Conservation (phyloP, 1,140 invertebrate genomes). For the Vanessa atalanta region DNA sequence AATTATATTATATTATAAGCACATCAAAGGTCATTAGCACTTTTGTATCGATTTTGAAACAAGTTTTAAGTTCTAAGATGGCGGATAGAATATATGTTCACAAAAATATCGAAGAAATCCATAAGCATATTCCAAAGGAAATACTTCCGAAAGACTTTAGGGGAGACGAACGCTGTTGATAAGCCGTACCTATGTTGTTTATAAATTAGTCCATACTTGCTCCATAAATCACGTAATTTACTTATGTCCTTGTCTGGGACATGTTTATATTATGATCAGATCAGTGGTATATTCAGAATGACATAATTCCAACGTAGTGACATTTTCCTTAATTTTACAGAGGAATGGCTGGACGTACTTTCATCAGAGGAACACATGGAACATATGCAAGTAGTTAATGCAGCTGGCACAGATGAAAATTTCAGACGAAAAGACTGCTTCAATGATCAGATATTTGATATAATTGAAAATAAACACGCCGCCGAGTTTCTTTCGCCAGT, state of each 20-base stretch:
- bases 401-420: slow-evolving; percentile 36
- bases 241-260: too few relatives aligned
- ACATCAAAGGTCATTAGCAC: slow-evolving; percentile 74
- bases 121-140: slow-evolving; percentile 75
- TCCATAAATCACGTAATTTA: too few relatives aligned
- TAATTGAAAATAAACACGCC: too few relatives aligned
- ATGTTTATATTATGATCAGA: too few relatives aligned
- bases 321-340: slow-evolving; percentile 28
- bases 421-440: slow-evolving; percentile 26
- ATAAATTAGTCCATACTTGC: too few relatives aligned
- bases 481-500: too few relatives aligned
- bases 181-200: slow-evolving; percentile 48
- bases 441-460: slow-evolving; percentile 26
- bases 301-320: too few relatives aligned
- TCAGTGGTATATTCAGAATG: too few relatives aligned
- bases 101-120: slow-evolving; percentile 67
- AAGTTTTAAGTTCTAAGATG: slow-evolving; percentile 75
- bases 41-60: slow-evolving; percentile 74
- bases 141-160: slow-evolving; percentile 80
- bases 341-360: slow-evolving; percentile 33
- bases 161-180: slow-evolving; percentile 60
- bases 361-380: slow-evolving; percentile 23
- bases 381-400: slow-evolving; percentile 35
- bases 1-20: slow-evolving; percentile 78
- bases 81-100: slow-evolving; percentile 72